These are phyloP conservation scores for Todiramphus chloris DNA, from an alignment of 2,113 vertebrate species.

Conservation along the genomic window DNA sequence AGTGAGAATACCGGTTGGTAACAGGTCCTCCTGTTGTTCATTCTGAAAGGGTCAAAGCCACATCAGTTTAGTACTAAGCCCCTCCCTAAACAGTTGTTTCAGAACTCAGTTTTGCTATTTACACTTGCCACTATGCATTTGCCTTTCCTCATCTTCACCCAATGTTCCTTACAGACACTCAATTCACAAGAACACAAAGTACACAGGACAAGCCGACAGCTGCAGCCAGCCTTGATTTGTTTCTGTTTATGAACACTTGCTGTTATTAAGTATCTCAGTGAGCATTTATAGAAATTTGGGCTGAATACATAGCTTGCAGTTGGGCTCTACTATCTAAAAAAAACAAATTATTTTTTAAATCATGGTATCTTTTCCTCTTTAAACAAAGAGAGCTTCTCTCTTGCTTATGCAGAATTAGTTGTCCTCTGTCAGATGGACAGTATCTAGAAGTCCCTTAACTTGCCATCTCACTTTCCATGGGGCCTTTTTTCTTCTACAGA, in stretches of 20 bases:
- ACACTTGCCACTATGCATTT: constrained; percentile 42
- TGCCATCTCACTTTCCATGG: not conserved
- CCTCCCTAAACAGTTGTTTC: constrained; percentile 38
- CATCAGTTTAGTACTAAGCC: not conserved
- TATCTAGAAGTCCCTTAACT: not conserved
- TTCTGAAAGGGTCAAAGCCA: not conserved
- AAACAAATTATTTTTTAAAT: not conserved
- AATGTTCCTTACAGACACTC: constrained; percentile 14
- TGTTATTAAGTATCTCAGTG: not conserved
- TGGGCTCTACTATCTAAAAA: not conserved
- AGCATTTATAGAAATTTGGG: not conserved
- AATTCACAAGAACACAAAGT: constrained; percentile 58
- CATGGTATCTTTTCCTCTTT: not conserved
- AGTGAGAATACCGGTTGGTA: not conserved
- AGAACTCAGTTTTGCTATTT: constrained; percentile 18
- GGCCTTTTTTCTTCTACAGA: not conserved
- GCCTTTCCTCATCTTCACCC: constrained; percentile 21
- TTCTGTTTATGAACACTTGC: constrained; percentile 45
- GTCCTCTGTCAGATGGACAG: not conserved
- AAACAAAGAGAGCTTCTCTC: not conserved
- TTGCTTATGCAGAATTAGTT: not conserved
- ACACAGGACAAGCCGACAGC: constrained; percentile 41
- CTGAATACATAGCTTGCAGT: not conserved
- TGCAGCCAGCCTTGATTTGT: constrained; percentile 23
- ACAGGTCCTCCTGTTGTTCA: not conserved